Base-by-base conservation (phyloP, 30 jellyfish, hydroid and myxozoan genomes). In the Mastigias papua region DNA sequence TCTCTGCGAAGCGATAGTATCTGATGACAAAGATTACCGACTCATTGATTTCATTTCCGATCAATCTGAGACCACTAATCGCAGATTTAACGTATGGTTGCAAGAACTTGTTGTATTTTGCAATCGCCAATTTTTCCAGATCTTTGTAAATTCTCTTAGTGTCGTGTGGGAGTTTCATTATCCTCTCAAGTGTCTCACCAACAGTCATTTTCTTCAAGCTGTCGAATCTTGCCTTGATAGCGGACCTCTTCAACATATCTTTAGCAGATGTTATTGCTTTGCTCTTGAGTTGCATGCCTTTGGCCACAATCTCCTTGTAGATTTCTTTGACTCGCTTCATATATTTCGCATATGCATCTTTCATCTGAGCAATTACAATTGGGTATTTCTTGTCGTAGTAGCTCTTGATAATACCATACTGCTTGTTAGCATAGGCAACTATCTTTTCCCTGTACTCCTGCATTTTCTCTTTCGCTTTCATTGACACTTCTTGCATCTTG, bases 11-110 rank as follows among this genome's bases (percentile, higher is more conserved):
- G 28, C 90, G 92, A 77, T 95, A 88, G 90, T 89, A 95, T 11
- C 80, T 62, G 80, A 90, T 70, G 34, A 85, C 70, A 60, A 95
- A 95, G 17, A 90, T 88, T 21, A 89, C 91, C 11, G 98, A 81
- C 48, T 95, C 99, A 75, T 86, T 89, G 70, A 95, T 62, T 86
- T 95, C 99, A 65, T 86, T 95, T 3, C 91, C 95, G 76, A 95
- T 85, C 69, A 90, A 69, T 34, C 63, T 88, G 67, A 67, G 29
- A 25, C 92, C 72, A 1, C 29, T 34, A 58, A 82, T 73, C 1
- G 91, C 72, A 34, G 69, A 80, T 46, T 66, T 73, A 21, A 78
- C 73, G 87, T 76, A 76, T 46, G 98, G 98, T 46, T 78, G 85
- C 33, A 73, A 57, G 80, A 63, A 79, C 16, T 20, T 23, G 82